These are phyloP conservation scores for Leptarthrus brevirostris DNA, from an alignment of 2,888 invertebrate species.

Conservation along the genomic window DNA sequence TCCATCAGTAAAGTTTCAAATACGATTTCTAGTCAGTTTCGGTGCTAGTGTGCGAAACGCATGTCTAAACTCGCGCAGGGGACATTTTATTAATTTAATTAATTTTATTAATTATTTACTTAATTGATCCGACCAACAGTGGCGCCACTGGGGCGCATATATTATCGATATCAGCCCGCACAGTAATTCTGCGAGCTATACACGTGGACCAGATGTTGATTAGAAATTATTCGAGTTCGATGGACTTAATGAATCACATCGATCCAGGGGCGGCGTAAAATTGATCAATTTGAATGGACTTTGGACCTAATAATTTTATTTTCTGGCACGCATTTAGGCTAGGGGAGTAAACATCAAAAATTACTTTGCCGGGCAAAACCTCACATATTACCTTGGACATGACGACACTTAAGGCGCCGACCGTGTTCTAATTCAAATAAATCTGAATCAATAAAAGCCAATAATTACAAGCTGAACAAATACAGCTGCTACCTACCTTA, in stretches of 20 bases:
- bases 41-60: background rate
- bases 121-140: slow-evolving; percentile 38
- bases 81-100: slow-evolving; percentile 44
- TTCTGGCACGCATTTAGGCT: too few relatives aligned
- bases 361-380: too few relatives aligned
- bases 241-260: slow-evolving; percentile 31
- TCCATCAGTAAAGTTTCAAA: too few relatives aligned
- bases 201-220: slow-evolving; percentile 26
- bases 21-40: background rate
- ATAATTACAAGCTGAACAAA: too few relatives aligned
- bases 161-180: slow-evolving; percentile 25
- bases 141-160: slow-evolving; percentile 40
- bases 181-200: background rate
- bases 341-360: too few relatives aligned
- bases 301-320: too few relatives aligned
- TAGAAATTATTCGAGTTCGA: slow-evolving; percentile 40
- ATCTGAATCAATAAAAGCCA: too few relatives aligned
- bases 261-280: slow-evolving; percentile 14
- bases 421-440: too few relatives aligned
- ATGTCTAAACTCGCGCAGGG: slow-evolving; percentile 21
- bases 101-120: slow-evolving; percentile 49
- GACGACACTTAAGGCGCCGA: too few relatives aligned
- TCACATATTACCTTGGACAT: too few relatives aligned
- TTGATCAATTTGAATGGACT: too few relatives aligned
- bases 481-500: too few relatives aligned